These are phyloP conservation scores for Neoscelio sp. DNA, from an alignment of 2,888 invertebrate genomes.

Conservation along the genomic window DNA sequence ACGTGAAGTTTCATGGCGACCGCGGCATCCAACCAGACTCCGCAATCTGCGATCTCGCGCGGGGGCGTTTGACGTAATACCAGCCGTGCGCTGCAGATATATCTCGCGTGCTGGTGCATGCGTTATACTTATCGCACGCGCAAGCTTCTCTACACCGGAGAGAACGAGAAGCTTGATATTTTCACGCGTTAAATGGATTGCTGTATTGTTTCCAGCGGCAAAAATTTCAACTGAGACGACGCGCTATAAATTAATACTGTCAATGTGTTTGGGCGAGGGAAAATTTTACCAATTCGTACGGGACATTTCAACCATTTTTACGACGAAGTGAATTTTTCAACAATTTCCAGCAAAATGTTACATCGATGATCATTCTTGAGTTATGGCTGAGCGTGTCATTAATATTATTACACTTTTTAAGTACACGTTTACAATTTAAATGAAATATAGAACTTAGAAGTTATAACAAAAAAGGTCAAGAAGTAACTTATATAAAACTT, in stretches of 20 bases:
- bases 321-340: too few relatives aligned
- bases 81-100: slow-evolving; percentile 55
- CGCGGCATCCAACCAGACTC: slow-evolving; percentile 30
- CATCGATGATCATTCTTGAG: too few relatives aligned
- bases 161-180: slow-evolving; percentile 55
- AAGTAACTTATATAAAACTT: too few relatives aligned
- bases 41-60: slow-evolving; percentile 56
- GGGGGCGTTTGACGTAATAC: slow-evolving; percentile 66
- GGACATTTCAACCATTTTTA: too few relatives aligned
- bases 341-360: too few relatives aligned
- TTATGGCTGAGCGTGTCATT: too few relatives aligned
- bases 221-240: slow-evolving; percentile 13
- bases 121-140: slow-evolving; percentile 63
- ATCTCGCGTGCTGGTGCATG: slow-evolving; percentile 60
- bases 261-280: slow-evolving; percentile 9
- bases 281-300: too few relatives aligned
- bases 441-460: too few relatives aligned
- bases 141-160: slow-evolving; percentile 42
- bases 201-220: slow-evolving; percentile 46
- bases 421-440: too few relatives aligned
- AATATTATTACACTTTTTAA: too few relatives aligned
- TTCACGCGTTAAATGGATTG: slow-evolving; percentile 62
- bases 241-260: slow-evolving; percentile 27
- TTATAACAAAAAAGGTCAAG: too few relatives aligned
- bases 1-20: slow-evolving; percentile 35